These are phyloP conservation scores for Erinaceus europaeus DNA, from an alignment of 2,113 vertebrate species.

Conservation along the genomic window DNA sequence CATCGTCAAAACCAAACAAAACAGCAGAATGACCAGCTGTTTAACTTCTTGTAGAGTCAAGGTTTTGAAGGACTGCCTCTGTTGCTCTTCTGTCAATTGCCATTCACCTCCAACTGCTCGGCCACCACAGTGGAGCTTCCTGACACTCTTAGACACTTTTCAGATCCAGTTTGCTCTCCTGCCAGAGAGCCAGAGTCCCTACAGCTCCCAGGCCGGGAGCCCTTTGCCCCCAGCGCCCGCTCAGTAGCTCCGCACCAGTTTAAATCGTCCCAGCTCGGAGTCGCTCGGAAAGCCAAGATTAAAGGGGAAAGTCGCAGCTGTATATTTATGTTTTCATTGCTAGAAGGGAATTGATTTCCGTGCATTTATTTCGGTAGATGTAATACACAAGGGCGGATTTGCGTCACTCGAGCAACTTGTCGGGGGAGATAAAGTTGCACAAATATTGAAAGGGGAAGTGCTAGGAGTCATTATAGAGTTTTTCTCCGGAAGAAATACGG, in stretches of 20 bases:
- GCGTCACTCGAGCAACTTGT: conserved; percentile 97
- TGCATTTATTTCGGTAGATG: conserved; percentile 91
- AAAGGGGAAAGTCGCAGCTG: conserved; percentile 89
- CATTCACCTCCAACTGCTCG: no score
- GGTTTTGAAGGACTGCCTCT: not conserved
- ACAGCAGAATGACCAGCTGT: not conserved
- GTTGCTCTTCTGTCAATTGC: not conserved
- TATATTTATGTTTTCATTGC: conserved; percentile 94
- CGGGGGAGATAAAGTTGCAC: conserved; percentile 98
- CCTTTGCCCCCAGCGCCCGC: not conserved
- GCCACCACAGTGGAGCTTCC: not conserved
- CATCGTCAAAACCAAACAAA: not conserved
- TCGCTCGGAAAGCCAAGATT: conserved; percentile 85
- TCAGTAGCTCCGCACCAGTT: conserved; percentile 61
- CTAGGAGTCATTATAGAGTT: conserved; percentile 95
- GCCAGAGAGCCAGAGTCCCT: not conserved
- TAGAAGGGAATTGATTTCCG: conserved; percentile 93
- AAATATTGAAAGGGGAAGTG: conserved; percentile 99
- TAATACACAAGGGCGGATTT: conserved; percentile 96
- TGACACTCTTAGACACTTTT: no score
- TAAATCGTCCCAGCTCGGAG: conserved; percentile 72
- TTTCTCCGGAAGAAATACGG: conserved; percentile 99
- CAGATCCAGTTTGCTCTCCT: not conserved
- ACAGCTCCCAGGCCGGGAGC: not conserved
- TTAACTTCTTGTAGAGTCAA: not conserved